phyloP scores from a whole-genome alignment of 2,797 vertebrate species.

The Gallinago nigripennis region DNA sequence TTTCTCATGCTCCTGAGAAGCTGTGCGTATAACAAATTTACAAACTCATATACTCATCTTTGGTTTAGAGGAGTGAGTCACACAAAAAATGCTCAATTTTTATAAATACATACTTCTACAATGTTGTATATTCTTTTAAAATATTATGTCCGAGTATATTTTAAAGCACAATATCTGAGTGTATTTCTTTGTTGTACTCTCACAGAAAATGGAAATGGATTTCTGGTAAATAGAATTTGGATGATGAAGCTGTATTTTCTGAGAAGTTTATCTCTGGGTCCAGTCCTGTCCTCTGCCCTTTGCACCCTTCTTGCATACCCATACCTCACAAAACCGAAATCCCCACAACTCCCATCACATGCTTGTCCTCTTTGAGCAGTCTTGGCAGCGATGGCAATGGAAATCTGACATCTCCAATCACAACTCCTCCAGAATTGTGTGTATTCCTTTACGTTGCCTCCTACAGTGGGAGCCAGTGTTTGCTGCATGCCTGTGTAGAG shows the following conservation, averaged over 20 bases:
- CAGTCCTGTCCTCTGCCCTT: neutral
- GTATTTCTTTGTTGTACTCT: neutral
- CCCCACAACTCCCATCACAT: neutral
- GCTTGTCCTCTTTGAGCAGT: neutral
- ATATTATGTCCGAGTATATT: neutral
- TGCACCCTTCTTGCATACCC: neutral
- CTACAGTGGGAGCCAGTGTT: rapidly evolving
- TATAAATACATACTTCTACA: neutral
- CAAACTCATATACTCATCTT: neutral
- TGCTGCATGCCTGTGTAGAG: neutral
- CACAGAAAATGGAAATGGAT: neutral
- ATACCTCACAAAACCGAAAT: neutral
- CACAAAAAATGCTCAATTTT: neutral
- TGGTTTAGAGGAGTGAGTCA: conserved; percentile 5
- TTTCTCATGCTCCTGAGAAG: neutral
- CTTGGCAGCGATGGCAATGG: neutral
- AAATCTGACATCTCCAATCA: neutral
- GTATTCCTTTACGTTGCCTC: neutral
- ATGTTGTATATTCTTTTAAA: neutral
- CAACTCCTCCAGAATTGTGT: neutral
- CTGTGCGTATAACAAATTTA: neutral
- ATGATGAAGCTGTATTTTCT: neutral
- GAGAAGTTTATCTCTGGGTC: neutral
- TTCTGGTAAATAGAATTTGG: neutral
- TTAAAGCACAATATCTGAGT: neutral